A percentile compares a stretch with the other conserved stretches of the same genome.
Conservation (phyloP, 2,113 vertebrate genomes). For the Axis porcinus region DNA sequence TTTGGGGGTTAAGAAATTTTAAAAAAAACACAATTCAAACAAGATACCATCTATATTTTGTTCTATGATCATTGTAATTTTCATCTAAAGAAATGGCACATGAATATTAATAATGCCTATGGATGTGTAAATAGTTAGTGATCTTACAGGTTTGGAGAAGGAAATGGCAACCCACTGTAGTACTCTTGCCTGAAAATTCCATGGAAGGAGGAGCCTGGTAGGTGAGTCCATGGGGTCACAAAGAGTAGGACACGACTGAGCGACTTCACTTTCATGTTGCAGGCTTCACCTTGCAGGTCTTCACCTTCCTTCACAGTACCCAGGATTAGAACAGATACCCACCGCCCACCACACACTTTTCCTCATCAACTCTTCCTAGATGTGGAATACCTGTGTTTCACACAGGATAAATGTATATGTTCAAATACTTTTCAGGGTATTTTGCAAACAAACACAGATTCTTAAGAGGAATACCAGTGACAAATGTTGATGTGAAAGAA, state of each 20-base stretch:
- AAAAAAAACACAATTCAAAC: neutral
- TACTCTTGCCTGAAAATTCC: neutral
- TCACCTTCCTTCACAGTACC: neutral
- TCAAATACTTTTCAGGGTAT: neutral
- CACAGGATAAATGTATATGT: neutral
- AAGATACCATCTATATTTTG: neutral
- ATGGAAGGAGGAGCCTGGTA: neutral
- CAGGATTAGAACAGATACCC: neutral
- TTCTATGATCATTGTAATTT: neutral
- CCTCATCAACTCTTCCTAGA: neutral
- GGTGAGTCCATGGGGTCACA: neutral
- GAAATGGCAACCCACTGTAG: neutral
- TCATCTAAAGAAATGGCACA: neutral
- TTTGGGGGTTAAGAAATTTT: neutral
- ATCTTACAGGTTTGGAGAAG: neutral
- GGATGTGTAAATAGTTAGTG: neutral
- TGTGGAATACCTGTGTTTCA: neutral
- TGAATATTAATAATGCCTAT: neutral
- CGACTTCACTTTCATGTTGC: neutral
- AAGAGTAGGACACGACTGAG: fast-evolving
- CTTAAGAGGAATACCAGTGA: neutral
- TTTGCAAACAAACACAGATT: neutral
- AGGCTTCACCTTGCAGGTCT: neutral
- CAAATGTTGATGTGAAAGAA: neutral
- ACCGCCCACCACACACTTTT: neutral